phyloP scores from a whole-genome alignment of 2,797 vertebrate species.

The Vespertilio murinus region DNA sequence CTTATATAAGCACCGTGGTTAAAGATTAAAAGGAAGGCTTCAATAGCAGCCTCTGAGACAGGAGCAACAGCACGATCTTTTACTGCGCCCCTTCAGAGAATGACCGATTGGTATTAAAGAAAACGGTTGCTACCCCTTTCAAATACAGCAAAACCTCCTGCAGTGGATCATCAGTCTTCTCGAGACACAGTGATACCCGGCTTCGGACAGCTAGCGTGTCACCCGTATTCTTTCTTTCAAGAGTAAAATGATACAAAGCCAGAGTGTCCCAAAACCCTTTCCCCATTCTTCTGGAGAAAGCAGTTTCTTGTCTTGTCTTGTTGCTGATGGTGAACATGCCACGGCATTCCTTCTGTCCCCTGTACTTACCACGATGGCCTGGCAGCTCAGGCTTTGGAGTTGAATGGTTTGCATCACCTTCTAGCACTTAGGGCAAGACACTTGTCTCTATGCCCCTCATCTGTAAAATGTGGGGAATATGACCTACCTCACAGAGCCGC shows the following conservation, averaged over 20 bases:
- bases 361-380: neutral
- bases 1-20: slow-evolving; percentile 46
- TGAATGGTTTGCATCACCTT: neutral
- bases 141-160: neutral
- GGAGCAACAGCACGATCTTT: slow-evolving; percentile 11
- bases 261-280: neutral
- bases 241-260: neutral
- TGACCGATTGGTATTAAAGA: neutral
- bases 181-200: neutral
- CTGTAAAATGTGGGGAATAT: neutral
- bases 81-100: neutral
- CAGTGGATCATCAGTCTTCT: neutral
- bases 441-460: neutral
- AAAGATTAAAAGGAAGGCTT: slow-evolving; percentile 62
- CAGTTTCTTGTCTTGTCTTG: neutral
- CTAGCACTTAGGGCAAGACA: neutral
- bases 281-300: neutral
- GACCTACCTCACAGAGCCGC: neutral
- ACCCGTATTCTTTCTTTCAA: neutral
- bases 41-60: neutral
- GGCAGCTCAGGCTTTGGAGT: neutral
- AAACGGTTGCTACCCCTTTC: neutral
- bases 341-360: neutral
- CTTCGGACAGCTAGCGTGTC: neutral
- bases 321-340: neutral